Base-by-base conservation (phyloP, 2,888 invertebrate species). In the Vandiemenella viatica region DNA sequence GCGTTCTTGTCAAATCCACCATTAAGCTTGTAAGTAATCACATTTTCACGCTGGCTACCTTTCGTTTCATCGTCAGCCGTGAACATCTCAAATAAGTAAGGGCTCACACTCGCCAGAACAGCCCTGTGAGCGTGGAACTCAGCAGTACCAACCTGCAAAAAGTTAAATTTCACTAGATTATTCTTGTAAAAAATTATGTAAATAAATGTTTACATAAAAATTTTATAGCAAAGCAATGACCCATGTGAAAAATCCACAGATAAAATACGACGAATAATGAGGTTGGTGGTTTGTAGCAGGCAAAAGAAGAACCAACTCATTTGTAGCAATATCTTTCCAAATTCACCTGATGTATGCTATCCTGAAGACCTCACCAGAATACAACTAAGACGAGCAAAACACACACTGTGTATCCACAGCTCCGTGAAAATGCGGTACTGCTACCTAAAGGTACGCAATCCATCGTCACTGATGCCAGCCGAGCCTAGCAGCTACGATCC, bases 91-190 rank as follows among this genome's bases (percentile, higher is more conserved):
- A 86, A 80, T 55, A 88, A 72, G 64, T 80, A 80, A 5, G 83
- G 80, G 56, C 85, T 83, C 43, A 79, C 79, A 56, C 84, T 81
- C 4, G 85, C 86, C 58, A 88, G 70, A 51, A 88, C 82, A 45
- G 84, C 85, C 57, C 82, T 73, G 65, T 90, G 90, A 13, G 80
- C 83, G 55, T 77, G 76, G 45, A 83, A 73, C 65, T 87, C 88
- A 32, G 73, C 71, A 58, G 74, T 78, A 43, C 76, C 81, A 57
- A 80, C 74, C 78, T 79, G 63, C 48, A 62, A 58, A 26, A 10
- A 38, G 10, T 32, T n/a, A n/a, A n/a, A 4, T 32, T 2, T 32
- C 32, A 2, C 10, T 32, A 32, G n/a, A 8, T 26, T 26, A 26
- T 3, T 13, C 2, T 4, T 32, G 32, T 13, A 32, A 2, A 13